Percentiles rank a stretch among this genome's conserved stretches.
These are phyloP conservation scores for Saccopteryx bilineata DNA, from an alignment of 2,113 vertebrate genomes.

Conservation along the genomic window DNA sequence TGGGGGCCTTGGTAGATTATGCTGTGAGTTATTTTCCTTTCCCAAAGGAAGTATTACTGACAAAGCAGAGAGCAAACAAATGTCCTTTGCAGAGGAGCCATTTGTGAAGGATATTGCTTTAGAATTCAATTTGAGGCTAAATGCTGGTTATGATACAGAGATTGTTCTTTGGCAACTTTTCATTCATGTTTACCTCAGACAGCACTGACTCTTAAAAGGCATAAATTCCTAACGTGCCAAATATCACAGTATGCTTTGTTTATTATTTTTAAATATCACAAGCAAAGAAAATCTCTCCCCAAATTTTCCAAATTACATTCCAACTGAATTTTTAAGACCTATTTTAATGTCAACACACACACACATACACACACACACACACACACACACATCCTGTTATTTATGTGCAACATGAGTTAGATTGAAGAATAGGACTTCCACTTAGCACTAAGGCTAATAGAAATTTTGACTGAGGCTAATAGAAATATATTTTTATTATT, in stretches of 20 bases:
- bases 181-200: conserved; percentile 34
- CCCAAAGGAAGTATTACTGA: conserved; percentile 78
- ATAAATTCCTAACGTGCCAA: neutral
- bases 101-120: conserved; percentile 62
- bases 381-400: neutral
- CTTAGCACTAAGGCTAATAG: neutral
- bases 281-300: conserved; percentile 33
- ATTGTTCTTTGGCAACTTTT: conserved; percentile 60
- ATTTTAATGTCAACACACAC: neutral
- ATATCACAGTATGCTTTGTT: neutral
- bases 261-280: conserved; percentile 14
- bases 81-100: conserved; percentile 68
- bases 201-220: conserved; percentile 7
- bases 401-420: neutral
- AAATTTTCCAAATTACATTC: conserved; percentile 39
- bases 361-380: neutral
- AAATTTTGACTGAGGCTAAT: neutral
- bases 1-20: conserved; percentile 83
- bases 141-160: conserved; percentile 47
- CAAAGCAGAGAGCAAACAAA: conserved; percentile 79
- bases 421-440: neutral
- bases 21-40: conserved; percentile 85
- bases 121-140: conserved; percentile 80
- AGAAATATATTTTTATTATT: conserved; percentile 66
- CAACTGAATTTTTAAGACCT: neutral